Percentiles rank a stretch among this genome's conserved stretches.
Conservation (phyloP, 2,113 vertebrate species). For the Bubo scandiacus region DNA sequence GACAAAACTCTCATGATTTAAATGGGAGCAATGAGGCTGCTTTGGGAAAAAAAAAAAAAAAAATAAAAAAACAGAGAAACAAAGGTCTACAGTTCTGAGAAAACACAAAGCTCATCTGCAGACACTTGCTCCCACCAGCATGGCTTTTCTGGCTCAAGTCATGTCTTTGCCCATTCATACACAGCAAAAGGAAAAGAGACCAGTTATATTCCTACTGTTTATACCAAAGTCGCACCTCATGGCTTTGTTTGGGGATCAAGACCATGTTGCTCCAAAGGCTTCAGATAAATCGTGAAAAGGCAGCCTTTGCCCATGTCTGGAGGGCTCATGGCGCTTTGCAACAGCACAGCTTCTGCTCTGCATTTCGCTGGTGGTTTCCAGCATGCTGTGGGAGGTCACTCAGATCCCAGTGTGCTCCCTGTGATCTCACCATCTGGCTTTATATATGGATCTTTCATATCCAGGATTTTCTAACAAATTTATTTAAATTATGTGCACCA, state of each 20-base stretch:
- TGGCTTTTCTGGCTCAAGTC: not conserved
- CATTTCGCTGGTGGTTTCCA: not conserved
- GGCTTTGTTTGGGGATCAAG: not conserved
- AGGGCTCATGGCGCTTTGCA: not conserved
- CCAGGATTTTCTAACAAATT: not conserved
- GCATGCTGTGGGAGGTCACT: rapidly evolving
- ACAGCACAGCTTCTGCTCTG: not conserved
- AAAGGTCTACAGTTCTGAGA: not conserved
- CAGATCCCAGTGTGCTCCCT: rapidly evolving
- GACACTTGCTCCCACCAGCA: not conserved
- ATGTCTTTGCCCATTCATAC: not conserved
- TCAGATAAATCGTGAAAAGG: not conserved
- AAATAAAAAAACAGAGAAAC: not conserved
- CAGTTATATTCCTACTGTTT: rapidly evolving
- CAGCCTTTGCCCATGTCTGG: rapidly evolving
- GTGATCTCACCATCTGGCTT: not conserved
- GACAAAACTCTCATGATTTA: not conserved
- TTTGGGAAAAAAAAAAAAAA: not conserved
- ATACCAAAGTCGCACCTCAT: not conserved
- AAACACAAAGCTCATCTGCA: rapidly evolving
- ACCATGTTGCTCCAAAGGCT: not conserved
- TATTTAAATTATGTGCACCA: not conserved
- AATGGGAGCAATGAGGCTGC: not conserved
- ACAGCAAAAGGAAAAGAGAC: not conserved
- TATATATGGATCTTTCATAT: not conserved